Base-by-base conservation (phyloP, 2,888 invertebrate genomes). In the Maniola hyperantus region DNA sequence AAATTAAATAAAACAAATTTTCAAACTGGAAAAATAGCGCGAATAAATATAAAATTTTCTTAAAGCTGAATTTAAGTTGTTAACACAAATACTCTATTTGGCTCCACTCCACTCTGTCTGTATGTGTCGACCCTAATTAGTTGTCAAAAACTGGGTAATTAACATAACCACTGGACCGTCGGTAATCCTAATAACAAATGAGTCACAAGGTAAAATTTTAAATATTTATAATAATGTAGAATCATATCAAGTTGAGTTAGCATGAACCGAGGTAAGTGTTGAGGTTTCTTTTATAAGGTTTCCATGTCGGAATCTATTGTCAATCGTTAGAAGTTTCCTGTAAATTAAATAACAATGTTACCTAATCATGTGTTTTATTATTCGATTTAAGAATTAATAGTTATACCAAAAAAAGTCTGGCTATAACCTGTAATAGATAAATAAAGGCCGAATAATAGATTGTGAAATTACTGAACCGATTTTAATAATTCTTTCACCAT, bases 261-360 rank as follows among this genome's bases (percentile, higher is more conserved):
- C 78, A 76, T 84, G 81, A 79, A 77, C 82, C 83, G 89, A 90
- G 85, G 73, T 91, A 91, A 91, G 85, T 88, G 90, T 90, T 91
- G 87, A 89, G 83, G 85, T 88, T 89, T 85, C 87, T 91, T 91
- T 91, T 90, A 80, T 89, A 90, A 91, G 81, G 80, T 84, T 88
- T 87, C 88, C 88, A 73, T 78, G 84, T 84, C 81, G 84, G 86
- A 84, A 87, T 87, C 84, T 87, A 88, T 87, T 86, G 89, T 90
- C 87, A 89, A 89, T 87, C 88, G 89, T 91, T 91, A 91, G 91
- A 84, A 81, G 81, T 85, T 87, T 89, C 89, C 87, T 88, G 89
- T 90, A 90, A 90, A 91, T 84, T 89, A 91, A 91, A 91, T 88
- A 87, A 88, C 87, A 89, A 91, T 91, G 91, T 91, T 91, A 91